Evolutionary conservation across 1,140 invertebrate genomes (phyloP).

Genomic region (Argopecten irradians): DNA sequence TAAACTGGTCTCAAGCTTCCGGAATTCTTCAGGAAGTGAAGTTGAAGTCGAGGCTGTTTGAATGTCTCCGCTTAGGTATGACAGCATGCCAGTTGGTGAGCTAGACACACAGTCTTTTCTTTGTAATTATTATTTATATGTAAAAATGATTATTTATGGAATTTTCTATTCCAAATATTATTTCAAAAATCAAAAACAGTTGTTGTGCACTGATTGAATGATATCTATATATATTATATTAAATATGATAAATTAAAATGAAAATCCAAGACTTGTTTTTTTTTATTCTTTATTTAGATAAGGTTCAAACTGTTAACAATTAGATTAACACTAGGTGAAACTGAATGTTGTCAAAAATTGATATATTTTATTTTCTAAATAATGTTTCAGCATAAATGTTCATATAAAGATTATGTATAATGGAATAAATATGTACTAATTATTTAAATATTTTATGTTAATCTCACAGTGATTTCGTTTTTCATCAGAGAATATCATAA

Average conservation of each 20-base stretch:
- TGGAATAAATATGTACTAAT: too few relatives aligned
- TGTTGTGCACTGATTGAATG: constrained; percentile 10
- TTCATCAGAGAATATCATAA: too few relatives aligned
- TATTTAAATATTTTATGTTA: too few relatives aligned
- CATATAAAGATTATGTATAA: too few relatives aligned
- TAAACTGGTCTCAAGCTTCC: not conserved
- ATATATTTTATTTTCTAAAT: too few relatives aligned
- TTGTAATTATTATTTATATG: not conserved
- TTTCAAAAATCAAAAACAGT: constrained; percentile 14
- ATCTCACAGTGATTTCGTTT: too few relatives aligned
- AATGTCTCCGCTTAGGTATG: constrained; percentile 7
- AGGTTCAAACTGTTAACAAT: too few relatives aligned
- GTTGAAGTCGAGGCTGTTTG: not conserved
- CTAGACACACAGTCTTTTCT: not conserved
- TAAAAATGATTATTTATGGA: constrained; percentile 23
- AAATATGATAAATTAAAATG: not conserved
- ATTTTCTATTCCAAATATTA: constrained; percentile 11
- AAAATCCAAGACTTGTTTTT: not conserved
- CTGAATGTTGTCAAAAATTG: too few relatives aligned
- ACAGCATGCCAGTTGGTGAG: not conserved
- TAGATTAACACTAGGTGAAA: too few relatives aligned
- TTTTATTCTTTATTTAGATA: not conserved
- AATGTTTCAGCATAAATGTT: too few relatives aligned
- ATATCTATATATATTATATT: constrained; percentile 24
- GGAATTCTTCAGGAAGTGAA: not conserved